Evolutionary conservation across 2,797 vertebrate genomes (phyloP).

Genomic region (Macroramphosus scolopax): DNA sequence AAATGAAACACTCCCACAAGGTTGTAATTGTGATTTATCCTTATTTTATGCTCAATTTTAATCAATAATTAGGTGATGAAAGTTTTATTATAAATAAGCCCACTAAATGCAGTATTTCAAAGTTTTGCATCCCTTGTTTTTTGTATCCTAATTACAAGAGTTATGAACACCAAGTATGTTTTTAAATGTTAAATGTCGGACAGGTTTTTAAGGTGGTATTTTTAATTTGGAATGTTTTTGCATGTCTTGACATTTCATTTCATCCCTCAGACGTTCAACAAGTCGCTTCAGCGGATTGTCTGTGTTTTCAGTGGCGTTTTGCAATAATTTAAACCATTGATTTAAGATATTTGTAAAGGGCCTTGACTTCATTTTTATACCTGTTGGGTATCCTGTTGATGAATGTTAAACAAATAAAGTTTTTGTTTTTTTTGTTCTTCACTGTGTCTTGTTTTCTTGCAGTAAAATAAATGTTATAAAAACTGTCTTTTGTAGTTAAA

Average conservation of each 20-base stretch:
- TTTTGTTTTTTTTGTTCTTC: conserved; percentile 57
- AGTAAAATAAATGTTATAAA: conserved; percentile 23
- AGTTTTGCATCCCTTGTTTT: conserved; percentile 30
- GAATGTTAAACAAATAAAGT: conserved; percentile 75
- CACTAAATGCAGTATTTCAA: conserved; percentile 49
- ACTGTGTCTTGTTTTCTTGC: conserved; percentile 45
- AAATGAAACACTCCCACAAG: conserved; percentile 40
- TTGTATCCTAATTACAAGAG: conserved; percentile 24
- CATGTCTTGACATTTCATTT: conserved; percentile 17
- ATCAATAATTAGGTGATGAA: conserved; percentile 16
- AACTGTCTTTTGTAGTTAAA: not conserved
- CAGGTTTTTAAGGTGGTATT: conserved; percentile 18
- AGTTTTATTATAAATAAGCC: conserved; percentile 22
- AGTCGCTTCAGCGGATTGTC: conserved; percentile 37
- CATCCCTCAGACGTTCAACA: conserved; percentile 34
- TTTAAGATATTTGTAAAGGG: conserved; percentile 66
- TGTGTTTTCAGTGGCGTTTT: conserved; percentile 41
- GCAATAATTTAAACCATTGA: conserved; percentile 69
- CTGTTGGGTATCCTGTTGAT: conserved; percentile 65
- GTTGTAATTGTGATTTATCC: conserved; percentile 11
- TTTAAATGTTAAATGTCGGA: conserved; percentile 13
- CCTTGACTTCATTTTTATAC: conserved; percentile 62
- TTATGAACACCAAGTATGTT: conserved; percentile 41
- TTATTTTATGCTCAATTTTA: conserved; percentile 23
- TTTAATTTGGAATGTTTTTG: conserved; percentile 30